phyloP scores from a whole-genome alignment of 2,797 vertebrate genomes.

The Ficedula albicollis region DNA sequence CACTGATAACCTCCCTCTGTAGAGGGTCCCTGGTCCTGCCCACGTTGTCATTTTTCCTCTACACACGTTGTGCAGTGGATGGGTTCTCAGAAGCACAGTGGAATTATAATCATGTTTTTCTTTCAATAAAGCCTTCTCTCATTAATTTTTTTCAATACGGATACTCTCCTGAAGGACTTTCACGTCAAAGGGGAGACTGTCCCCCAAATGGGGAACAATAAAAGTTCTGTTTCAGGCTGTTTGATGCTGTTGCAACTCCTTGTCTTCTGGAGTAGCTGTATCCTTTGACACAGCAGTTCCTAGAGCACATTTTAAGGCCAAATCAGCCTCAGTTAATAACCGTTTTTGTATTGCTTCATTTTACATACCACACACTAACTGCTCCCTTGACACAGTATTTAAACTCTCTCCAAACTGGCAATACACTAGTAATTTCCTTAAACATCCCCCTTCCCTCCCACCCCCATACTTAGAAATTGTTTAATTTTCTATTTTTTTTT shows the following conservation, averaged over 20 bases:
- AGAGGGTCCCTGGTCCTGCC: neutral
- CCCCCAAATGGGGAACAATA: neutral
- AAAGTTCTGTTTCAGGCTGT: neutral
- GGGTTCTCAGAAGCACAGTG: neutral
- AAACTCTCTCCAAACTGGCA: constrained; percentile 68
- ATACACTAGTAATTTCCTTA: constrained; percentile 34
- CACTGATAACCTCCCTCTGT: neutral
- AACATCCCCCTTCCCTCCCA: neutral
- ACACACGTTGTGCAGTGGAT: neutral
- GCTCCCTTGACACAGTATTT: constrained; percentile 45
- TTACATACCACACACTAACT: constrained; percentile 61
- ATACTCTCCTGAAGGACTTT: neutral
- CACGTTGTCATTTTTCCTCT: neutral
- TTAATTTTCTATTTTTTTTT: neutral
- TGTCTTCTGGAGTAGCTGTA: constrained; percentile 18
- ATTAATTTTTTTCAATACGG: neutral
- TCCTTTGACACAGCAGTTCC: constrained; percentile 65
- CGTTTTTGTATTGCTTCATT: constrained; percentile 61
- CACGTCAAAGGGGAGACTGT: neutral
- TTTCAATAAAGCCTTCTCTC: neutral
- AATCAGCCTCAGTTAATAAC: constrained; percentile 63
- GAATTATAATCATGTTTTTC: neutral
- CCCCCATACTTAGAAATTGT: neutral
- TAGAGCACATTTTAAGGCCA: constrained; percentile 55
- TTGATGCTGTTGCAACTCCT: constrained; percentile 31